Conservation (phyloP, 1,140 invertebrate species). For the Stratiolaelaps scimitus region DNA sequence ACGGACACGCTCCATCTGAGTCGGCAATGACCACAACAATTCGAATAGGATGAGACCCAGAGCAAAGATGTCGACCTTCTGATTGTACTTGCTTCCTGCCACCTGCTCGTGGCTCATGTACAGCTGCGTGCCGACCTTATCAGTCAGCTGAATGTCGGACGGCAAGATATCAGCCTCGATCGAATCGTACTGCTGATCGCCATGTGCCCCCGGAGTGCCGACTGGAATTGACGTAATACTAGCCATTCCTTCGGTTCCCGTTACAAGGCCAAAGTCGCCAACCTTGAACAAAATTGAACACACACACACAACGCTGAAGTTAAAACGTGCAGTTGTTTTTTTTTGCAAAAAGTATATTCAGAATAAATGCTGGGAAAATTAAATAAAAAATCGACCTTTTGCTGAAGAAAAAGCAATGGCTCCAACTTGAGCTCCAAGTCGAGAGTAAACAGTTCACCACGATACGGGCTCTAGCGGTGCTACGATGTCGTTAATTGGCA, state of each 20-base stretch:
- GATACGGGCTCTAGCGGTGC: too few relatives aligned
- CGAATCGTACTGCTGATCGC: background rate
- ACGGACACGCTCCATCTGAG: slow-evolving; percentile 68
- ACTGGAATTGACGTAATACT: too few relatives aligned
- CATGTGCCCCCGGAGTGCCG: too few relatives aligned
- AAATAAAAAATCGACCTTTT: background rate
- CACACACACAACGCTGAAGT: too few relatives aligned
- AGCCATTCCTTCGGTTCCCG: slow-evolving; percentile 55
- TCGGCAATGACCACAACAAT: slow-evolving; percentile 69
- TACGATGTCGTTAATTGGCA: too few relatives aligned
- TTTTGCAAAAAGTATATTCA: background rate
- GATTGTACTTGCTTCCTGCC: slow-evolving; percentile 60
- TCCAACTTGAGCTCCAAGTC: too few relatives aligned
- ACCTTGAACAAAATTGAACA: slow-evolving; percentile 98
- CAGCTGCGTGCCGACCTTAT: slow-evolving; percentile 67
- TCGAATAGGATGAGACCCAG: slow-evolving; percentile 88
- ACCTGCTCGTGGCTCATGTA: slow-evolving; percentile 97
- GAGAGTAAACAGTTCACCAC: too few relatives aligned
- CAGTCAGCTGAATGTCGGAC: slow-evolving; percentile 47
- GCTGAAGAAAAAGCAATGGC: slow-evolving; percentile 8
- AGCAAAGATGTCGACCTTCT: slow-evolving; percentile 94
- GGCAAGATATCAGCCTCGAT: background rate
- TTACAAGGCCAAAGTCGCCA: slow-evolving; percentile 91
- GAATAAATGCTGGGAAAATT: background rate
- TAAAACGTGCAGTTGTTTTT: slow-evolving; percentile 34